These are phyloP conservation scores for Drosophila sturtevanti DNA, from an alignment of 1,140 invertebrate genomes.

Conservation along the genomic window DNA sequence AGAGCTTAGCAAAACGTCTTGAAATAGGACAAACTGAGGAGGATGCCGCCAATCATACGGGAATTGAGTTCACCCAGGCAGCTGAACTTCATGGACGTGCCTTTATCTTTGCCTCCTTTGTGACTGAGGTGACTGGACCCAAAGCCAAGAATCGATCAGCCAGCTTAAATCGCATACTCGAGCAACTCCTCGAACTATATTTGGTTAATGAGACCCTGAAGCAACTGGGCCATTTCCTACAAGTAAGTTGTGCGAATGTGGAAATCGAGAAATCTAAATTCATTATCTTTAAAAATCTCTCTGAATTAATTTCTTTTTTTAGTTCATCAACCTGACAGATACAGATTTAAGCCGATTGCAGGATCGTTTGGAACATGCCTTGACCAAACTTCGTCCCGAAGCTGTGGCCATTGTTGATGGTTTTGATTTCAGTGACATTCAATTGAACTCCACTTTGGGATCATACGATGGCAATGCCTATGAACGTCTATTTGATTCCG, in stretches of 20 bases:
- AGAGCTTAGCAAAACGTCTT: slow-evolving; percentile 87
- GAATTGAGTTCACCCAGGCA: slow-evolving; percentile 90
- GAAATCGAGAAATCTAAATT: too few species aligned
- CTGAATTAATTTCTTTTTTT: slow-evolving; percentile 68
- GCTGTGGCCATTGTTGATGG: slow-evolving; percentile 94
- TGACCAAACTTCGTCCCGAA: slow-evolving; percentile 90
- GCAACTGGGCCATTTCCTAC: slow-evolving; percentile 89
- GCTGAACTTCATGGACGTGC: slow-evolving; percentile 91
- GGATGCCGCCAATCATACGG: slow-evolving; percentile 93
- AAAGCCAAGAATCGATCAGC: slow-evolving; percentile 72
- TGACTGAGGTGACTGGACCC: slow-evolving; percentile 84
- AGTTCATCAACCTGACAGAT: slow-evolving; percentile 87
- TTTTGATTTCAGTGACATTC: slow-evolving; percentile 92
- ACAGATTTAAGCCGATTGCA: slow-evolving; percentile 87
- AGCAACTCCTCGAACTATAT: slow-evolving; percentile 90
- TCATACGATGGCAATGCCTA: slow-evolving; percentile 96
- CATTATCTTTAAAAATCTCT: too few species aligned
- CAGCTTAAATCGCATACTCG: slow-evolving; percentile 86
- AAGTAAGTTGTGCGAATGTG: slow-evolving; percentile 84
- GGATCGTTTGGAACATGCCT: slow-evolving; percentile 86
- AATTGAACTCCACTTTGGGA: slow-evolving; percentile 92
- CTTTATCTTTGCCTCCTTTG: slow-evolving; percentile 87
- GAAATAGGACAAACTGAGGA: slow-evolving; percentile 85
- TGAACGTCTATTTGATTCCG: slow-evolving; percentile 92
- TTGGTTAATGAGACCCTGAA: slow-evolving; percentile 89